A percentile compares a stretch with the other conserved stretches of the same genome.
Conservation (phyloP, 2,797 vertebrate species). For the Margarornis squamiger region DNA sequence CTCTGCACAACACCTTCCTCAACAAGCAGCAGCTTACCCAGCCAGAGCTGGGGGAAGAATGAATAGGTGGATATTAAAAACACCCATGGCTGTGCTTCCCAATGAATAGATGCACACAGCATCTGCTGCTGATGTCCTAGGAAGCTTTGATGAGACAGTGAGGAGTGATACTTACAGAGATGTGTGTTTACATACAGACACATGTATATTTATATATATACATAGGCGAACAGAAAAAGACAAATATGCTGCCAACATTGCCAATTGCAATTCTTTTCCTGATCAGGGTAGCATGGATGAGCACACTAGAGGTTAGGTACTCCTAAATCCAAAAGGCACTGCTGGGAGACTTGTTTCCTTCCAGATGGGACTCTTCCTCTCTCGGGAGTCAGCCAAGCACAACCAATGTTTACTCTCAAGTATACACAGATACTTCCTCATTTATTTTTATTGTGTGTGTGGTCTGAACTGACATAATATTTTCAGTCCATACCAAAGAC, state of each 20-base stretch:
- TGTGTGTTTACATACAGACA: rapidly evolving
- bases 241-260: not conserved
- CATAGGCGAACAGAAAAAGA: not conserved
- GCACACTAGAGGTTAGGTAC: not conserved
- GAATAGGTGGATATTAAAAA: not conserved
- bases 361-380: not conserved
- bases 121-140: not conserved
- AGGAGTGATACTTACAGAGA: not conserved
- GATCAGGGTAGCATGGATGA: not conserved
- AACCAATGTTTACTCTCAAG: not conserved
- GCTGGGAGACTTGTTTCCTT: not conserved
- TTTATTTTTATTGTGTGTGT: not conserved
- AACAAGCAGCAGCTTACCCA: not conserved
- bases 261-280: not conserved
- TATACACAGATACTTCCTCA: not conserved
- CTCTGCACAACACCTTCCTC: not conserved
- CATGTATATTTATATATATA: rapidly evolving
- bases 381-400: not conserved
- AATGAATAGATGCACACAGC: not conserved
- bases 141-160: not conserved
- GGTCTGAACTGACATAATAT: not conserved
- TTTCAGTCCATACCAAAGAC: not conserved
- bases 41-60: not conserved
- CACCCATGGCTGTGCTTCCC: not conserved
- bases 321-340: not conserved